phyloP scores from a whole-genome alignment of 2,113 vertebrate genomes.

The Sclerurus mexicanus region DNA sequence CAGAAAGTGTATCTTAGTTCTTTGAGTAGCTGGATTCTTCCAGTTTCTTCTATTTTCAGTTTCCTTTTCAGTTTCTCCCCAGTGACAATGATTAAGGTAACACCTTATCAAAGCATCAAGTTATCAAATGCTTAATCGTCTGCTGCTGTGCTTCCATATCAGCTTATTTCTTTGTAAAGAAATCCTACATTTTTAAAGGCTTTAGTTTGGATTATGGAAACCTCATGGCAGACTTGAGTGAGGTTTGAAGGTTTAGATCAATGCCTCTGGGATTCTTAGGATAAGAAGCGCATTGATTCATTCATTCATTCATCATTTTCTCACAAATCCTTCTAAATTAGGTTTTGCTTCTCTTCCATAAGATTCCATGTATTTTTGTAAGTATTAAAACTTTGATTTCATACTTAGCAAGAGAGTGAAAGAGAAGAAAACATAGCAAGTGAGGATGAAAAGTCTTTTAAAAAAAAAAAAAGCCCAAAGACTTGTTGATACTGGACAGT shows the following conservation, averaged over 20 bases:
- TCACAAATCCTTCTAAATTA: neutral
- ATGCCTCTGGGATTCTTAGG: slow-evolving; percentile 1
- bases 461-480: neutral
- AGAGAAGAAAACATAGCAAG: neutral
- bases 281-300: slow-evolving; percentile 26
- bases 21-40: neutral
- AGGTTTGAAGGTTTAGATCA: neutral
- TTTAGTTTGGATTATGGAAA: neutral
- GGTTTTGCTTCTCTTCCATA: slow-evolving; percentile 5
- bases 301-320: neutral
- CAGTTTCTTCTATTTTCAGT: neutral
- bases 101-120: neutral
- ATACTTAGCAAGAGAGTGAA: neutral
- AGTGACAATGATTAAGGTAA: neutral
- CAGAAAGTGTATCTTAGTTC: neutral
- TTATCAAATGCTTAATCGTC: neutral
- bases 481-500: slow-evolving; percentile 1
- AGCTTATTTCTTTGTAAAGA: slow-evolving; percentile 1
- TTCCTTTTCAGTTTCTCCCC: neutral
- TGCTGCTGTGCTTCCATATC: neutral
- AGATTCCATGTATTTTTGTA: slow-evolving; percentile 28
- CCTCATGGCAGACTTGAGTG: neutral
- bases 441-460: neutral
- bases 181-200: neutral
- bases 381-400: slow-evolving; percentile 27